phyloP scores from a whole-genome alignment of 2,113 vertebrate species.

The Coturnix japonica region DNA sequence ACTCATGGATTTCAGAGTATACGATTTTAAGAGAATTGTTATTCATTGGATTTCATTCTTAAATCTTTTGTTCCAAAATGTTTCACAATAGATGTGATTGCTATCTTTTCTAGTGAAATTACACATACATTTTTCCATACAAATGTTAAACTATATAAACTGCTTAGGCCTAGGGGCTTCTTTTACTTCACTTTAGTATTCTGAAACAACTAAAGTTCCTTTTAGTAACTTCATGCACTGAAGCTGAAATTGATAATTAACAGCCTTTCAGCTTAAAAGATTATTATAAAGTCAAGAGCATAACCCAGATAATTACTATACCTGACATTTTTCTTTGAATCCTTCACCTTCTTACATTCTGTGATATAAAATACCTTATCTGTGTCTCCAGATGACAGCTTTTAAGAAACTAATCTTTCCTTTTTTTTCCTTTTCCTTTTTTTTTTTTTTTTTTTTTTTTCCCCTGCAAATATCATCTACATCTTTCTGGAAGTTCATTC shows the following conservation, averaged over 20 bases:
- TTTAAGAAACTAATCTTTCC: conserved; percentile 46
- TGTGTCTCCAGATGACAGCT: conserved; percentile 63
- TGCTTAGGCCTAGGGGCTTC: not conserved
- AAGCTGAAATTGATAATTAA: conserved; percentile 88
- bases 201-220: conserved; percentile 69
- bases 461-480: conserved; percentile 56
- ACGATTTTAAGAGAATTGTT: not conserved
- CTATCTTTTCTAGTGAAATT: not conserved
- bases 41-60: not conserved
- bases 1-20: not conserved
- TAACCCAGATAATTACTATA: conserved; percentile 78
- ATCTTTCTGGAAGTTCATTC: conserved; percentile 59
- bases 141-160: not conserved
- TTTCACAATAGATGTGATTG: not conserved
- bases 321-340: conserved; percentile 75
- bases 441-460: not conserved
- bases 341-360: conserved; percentile 67
- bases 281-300: conserved; percentile 83
- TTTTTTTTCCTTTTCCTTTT: not conserved
- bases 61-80: not conserved
- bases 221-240: conserved; percentile 83
- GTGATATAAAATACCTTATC: conserved; percentile 66
- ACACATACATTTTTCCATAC: not conserved
- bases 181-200: too few species aligned
- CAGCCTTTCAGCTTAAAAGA: conserved; percentile 82